These are phyloP conservation scores for Acleris cristana DNA, from an alignment of 2,888 invertebrate genomes.

Conservation along the genomic window DNA sequence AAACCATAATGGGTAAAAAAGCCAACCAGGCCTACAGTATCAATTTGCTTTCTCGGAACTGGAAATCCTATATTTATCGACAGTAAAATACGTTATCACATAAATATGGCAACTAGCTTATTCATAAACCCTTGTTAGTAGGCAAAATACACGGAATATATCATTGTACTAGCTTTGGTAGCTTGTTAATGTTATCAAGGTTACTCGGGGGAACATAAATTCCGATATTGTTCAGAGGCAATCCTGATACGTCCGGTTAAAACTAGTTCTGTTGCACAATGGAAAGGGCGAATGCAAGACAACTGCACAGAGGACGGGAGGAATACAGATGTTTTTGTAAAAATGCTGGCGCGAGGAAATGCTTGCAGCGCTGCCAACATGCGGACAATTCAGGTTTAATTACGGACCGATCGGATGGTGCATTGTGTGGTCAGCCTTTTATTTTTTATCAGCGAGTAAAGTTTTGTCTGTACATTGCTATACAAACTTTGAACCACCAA, in stretches of 20 bases:
- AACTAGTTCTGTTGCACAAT: slow-evolving; percentile 62
- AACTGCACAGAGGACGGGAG: slow-evolving; percentile 48
- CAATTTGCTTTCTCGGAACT: background rate
- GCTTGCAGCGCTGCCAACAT: slow-evolving; percentile 24
- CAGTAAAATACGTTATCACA: slow-evolving; percentile 14
- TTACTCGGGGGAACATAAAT: slow-evolving; percentile 62
- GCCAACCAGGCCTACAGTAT: background rate
- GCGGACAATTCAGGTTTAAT: slow-evolving; percentile 28
- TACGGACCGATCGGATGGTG: slow-evolving; percentile 8
- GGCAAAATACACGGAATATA: slow-evolving; percentile 34
- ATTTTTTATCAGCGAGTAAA: background rate
- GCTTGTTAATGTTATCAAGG: slow-evolving; percentile 65
- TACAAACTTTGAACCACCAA: background rate
- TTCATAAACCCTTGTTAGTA: slow-evolving; percentile 32
- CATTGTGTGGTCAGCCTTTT: slow-evolving; percentile 1
- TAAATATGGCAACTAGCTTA: slow-evolving; percentile 20
- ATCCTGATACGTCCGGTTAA: slow-evolving; percentile 39
- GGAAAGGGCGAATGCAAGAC: slow-evolving; percentile 53
- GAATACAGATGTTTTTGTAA: slow-evolving; percentile 34
- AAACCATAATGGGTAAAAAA: too few relatives aligned
- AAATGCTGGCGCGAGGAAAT: slow-evolving; percentile 24
- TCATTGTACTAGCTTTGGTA: slow-evolving; percentile 47
- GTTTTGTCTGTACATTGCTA: background rate
- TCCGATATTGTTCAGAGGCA: slow-evolving; percentile 59
- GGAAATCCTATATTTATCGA: background rate